Percentiles rank a stretch among this genome's conserved stretches.
Conservation (phyloP, 2,113 vertebrate genomes). For the Tyrannus savana region DNA sequence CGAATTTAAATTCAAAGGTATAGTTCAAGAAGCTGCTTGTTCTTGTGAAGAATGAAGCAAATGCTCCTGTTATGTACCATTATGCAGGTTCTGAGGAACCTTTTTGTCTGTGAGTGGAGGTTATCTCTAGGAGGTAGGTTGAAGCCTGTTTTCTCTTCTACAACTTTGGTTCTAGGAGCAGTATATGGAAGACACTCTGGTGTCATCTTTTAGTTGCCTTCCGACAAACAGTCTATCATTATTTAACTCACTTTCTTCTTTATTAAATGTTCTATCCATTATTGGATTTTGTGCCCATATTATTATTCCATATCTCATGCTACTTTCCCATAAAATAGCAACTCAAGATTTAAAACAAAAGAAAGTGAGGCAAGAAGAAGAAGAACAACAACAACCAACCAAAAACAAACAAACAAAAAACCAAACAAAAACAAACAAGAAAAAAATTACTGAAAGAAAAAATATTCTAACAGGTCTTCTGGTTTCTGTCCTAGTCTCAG, state of each 20-base stretch:
- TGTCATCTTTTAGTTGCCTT: not conserved
- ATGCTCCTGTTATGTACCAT: not conserved
- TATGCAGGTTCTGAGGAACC: not conserved
- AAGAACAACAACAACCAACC: no score
- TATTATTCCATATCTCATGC: not conserved
- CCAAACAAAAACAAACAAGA: not conserved
- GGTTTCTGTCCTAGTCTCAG: not conserved
- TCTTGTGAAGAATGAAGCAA: not conserved
- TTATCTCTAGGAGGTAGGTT: not conserved
- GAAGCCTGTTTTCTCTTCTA: not conserved
- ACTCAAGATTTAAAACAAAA: not conserved
- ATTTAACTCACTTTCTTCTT: not conserved
- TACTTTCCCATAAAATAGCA: not conserved
- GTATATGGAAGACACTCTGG: not conserved
- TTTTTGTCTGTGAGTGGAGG: not conserved
- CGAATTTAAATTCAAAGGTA: not conserved
- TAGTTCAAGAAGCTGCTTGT: not conserved
- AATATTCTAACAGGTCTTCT: not conserved
- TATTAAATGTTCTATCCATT: not conserved
- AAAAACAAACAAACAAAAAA: not conserved
- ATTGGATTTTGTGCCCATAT: not conserved
- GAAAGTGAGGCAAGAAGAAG: not conserved
- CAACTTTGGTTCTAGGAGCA: not conserved
- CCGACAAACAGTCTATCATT: not conserved
- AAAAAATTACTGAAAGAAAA: not conserved